Percentiles rank a stretch among this genome's conserved stretches.
phyloP scores from a whole-genome alignment of 2,797 vertebrate genomes.

The Esox lucius region DNA sequence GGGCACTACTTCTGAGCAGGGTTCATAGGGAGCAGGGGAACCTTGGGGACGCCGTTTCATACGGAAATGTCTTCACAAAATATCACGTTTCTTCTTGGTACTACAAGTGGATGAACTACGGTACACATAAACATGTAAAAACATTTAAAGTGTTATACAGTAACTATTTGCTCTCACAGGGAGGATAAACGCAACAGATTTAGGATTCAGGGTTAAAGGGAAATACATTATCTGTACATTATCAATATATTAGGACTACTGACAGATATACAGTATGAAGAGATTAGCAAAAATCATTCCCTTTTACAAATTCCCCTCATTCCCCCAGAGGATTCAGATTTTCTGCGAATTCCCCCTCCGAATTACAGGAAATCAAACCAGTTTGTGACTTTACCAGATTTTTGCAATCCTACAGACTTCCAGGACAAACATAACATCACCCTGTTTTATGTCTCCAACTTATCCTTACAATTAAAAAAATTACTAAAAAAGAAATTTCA shows the following conservation, averaged over 20 bases:
- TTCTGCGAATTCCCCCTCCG: too few relatives aligned
- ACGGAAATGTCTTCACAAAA: constrained; percentile 27
- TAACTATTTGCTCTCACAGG: constrained; percentile 18
- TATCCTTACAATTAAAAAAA: not conserved
- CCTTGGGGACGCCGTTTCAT: constrained; percentile 34
- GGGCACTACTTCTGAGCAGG: too few relatives aligned
- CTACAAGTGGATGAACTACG: constrained; percentile 30
- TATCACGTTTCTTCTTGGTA: constrained; percentile 27
- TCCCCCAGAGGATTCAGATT: too few relatives aligned
- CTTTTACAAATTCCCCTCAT: too few relatives aligned
- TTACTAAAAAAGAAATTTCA: not conserved
- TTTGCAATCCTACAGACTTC: not conserved
- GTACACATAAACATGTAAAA: constrained; percentile 7
- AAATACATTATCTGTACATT: constrained; percentile 4
- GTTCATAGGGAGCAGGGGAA: too few relatives aligned
- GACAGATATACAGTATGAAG: not conserved
- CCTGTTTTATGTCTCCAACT: not conserved
- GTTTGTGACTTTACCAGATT: too few relatives aligned
- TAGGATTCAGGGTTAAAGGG: constrained; percentile 44
- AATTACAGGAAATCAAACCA: too few relatives aligned
- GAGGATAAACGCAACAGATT: constrained; percentile 12
- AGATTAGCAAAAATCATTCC: not conserved
- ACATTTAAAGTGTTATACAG: constrained; percentile 22
- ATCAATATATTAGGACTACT: not conserved
- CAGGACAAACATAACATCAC: not conserved